Base-by-base conservation (phyloP, 2,888 invertebrate species). In the Drosophila aldrichi region DNA sequence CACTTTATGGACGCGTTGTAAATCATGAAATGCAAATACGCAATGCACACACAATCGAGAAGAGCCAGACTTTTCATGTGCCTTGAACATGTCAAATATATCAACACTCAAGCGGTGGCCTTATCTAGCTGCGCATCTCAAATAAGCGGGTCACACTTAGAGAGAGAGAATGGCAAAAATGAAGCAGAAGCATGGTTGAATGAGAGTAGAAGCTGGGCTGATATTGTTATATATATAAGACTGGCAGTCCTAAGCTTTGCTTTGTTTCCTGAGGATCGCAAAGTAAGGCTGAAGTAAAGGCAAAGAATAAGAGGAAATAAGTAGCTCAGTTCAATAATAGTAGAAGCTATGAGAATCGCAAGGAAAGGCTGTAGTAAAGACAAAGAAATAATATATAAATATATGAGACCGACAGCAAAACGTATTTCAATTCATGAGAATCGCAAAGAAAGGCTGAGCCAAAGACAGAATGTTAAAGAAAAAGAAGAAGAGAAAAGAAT, bases 11-110 rank as follows among this genome's bases (percentile, higher is more conserved):
- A 25, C 34, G 36, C 18, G 25, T 14, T 38, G 51, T 38, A 52
- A 59, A 25, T 52, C 59, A 40, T 59, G 59, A 29, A 51, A 59
- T 52, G 38, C 49, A 59, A 56, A 56, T 56, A 56, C 56, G 41
- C 29, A 43, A 32, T 18, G 48, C 48, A 49, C 48, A 48, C 48
- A 49, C 29, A 49, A 56, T 22, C 43, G 22, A 22, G 32, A 22
- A 16, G 7, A 7, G 25, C 1, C 14, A 6, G n/a, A 8, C 38
- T 34, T 20, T 49, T 32, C 52, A n/a, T 52, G 22, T 20, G 22
- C 54, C 54, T 54, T 25, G 18, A 14, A 14, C 32, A 51, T 51
- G 22, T 36, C 51, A 55, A 55, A 25, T 54, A 55, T 40, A 29
- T 40, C 25, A 40, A 40, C 38, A 54, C 36, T 29, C 29, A 8